Conservation (phyloP, 2,888 invertebrate species). For the Phengaris alcon region DNA sequence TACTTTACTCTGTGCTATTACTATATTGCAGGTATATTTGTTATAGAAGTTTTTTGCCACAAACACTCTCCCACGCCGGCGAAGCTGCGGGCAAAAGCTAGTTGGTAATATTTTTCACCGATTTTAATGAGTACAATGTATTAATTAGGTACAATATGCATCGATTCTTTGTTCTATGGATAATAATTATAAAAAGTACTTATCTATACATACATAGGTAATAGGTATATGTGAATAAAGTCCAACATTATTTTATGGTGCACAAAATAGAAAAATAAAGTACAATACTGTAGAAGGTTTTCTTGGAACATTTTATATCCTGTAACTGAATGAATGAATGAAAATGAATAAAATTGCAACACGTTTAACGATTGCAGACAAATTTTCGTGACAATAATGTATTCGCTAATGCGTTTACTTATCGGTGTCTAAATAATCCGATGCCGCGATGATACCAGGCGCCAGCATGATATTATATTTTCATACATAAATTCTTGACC, state of each 20-base stretch:
- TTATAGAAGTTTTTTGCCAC: too few species aligned
- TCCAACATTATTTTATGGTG: not conserved
- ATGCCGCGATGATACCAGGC: not conserved
- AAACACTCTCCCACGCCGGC: too few species aligned
- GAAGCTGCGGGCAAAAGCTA: too few species aligned
- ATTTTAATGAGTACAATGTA: too few species aligned
- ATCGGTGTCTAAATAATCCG: slow-evolving; percentile 14
- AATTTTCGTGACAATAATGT: slow-evolving; percentile 23
- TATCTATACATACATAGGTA: too few species aligned
- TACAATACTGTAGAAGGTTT: not conserved
- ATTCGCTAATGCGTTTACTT: slow-evolving; percentile 24
- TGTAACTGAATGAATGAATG: not conserved
- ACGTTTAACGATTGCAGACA: slow-evolving; percentile 1
- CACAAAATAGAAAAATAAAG: not conserved
- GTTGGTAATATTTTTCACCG: too few species aligned
- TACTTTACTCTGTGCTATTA: too few species aligned
- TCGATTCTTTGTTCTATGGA: too few species aligned
- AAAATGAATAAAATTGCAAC: not conserved
- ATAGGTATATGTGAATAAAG: not conserved
- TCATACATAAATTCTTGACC: not conserved
- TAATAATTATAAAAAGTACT: too few species aligned
- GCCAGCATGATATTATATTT: not conserved
- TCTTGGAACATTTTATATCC: too few species aligned
- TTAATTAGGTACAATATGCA: too few species aligned
- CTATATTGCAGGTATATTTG: too few species aligned